Percentiles rank a stretch among this genome's conserved stretches.
phyloP scores from a whole-genome alignment of 2,113 vertebrate genomes.

The Macheiramphus alcinus region DNA sequence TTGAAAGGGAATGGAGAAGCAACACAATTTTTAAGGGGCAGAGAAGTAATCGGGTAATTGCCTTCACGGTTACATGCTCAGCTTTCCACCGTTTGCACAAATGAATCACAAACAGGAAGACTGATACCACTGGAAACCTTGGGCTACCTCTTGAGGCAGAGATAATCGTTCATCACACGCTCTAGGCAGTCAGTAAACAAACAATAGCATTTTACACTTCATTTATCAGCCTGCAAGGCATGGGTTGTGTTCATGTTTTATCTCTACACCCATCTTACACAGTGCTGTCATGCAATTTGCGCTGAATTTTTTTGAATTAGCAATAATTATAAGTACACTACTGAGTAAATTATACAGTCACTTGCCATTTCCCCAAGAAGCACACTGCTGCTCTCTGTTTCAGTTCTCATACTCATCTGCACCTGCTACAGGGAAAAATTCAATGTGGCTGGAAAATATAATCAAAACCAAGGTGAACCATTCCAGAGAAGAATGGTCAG shows the following conservation, averaged over 20 bases:
- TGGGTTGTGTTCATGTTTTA: not conserved
- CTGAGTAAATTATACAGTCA: not conserved
- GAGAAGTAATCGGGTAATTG: not conserved
- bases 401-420: not conserved
- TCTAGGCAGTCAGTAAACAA: constrained; percentile 24
- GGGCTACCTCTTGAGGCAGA: not conserved
- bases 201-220: not conserved
- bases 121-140: not conserved
- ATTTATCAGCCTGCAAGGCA: not conserved
- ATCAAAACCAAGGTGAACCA: not conserved
- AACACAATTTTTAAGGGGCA: not conserved
- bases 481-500: not conserved
- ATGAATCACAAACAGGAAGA: not conserved
- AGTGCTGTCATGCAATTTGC: not conserved
- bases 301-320: not conserved
- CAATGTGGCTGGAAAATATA: not conserved
- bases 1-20: not conserved
- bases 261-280: not conserved
- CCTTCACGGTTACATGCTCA: not conserved
- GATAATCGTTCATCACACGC: not conserved
- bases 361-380: not conserved
- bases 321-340: constrained; percentile 6
- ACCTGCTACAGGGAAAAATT: not conserved
- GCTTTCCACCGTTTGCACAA: not conserved
- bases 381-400: not conserved